Evolutionary conservation across 1,140 invertebrate genomes (phyloP), one percentile per base, ranked within the genome.

Genomic region (Cydia amplana): DNA sequence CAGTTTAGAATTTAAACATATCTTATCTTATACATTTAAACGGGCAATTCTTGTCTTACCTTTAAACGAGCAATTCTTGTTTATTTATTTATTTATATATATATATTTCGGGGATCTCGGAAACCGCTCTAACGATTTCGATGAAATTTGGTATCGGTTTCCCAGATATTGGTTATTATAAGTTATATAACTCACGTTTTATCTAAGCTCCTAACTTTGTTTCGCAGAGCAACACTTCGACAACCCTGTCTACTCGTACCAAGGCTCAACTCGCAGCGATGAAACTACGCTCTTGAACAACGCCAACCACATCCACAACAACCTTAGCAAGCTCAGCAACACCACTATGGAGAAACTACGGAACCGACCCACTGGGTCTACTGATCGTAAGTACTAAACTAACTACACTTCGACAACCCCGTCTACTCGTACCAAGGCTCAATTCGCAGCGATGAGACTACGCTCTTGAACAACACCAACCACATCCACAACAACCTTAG

Each of bases 221-320:
- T 80, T 88, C 93, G 75, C 87, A 96, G 97, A 97, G 87, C 95
- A 95, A 79, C 97, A 98, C 91, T 98, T 98, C 90, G 97, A 98
- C 89, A 98, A 98, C 94, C 97, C 97, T 0, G 97, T 98, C 1
- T 98, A 98, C 89, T 96, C 97, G 0, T 96, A 95, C 91, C 95
- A 96, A 91, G 92, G 93, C 20, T 93, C 93, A 28, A 90, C 91
- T 0, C 94, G 94, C 74, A 87, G 89, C 1, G 94, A 95, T 60
- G 94, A 94, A 79, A 92, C 94, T n/a, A 94, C 94, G 0, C 85
- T 95, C 63, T 83, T 94, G 9, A 95, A 94, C 81, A 95, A 95
- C 82, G 81, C 90, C 64, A 87, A 94, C 83, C 89, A 94, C 74
- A 95, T 96, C 43, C 93, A 93, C 74, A 97, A 97, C 87, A 96